Conservation (phyloP, 2,113 vertebrate genomes). For the Boulengeromyrus knoepffleri region DNA sequence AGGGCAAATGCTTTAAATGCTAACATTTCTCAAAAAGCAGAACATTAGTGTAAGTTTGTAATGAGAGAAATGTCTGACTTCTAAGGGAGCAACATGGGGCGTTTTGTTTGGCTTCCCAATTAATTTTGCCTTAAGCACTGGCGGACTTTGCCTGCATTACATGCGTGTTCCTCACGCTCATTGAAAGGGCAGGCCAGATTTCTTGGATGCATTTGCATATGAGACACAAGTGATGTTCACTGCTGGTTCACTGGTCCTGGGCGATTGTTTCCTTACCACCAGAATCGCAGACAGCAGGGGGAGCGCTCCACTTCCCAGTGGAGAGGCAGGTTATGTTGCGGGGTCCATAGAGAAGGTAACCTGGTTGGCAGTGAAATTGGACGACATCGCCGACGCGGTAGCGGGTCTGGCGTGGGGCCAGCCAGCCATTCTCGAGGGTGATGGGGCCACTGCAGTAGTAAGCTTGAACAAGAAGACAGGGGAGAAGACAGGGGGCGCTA, state of each 20-base stretch:
- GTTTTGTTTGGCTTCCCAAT: neutral
- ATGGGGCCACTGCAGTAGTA: constrained; percentile 2
- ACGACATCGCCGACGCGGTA: constrained; percentile 19
- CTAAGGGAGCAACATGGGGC: neutral
- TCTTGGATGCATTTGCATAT: neutral
- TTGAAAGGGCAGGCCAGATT: neutral
- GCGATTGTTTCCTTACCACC: neutral
- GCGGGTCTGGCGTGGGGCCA: neutral
- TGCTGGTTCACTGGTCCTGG: too few species aligned
- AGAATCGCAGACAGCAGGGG: constrained; percentile 21
- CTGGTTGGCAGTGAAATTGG: constrained; percentile 24
- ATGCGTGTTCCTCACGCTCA: neutral
- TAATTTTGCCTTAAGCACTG: neutral
- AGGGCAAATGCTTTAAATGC: neutral
- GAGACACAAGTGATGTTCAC: neutral
- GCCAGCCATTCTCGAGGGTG: constrained; percentile 26
- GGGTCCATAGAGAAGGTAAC: constrained; percentile 14
- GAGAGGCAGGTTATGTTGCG: constrained; percentile 26
- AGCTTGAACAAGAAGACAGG: neutral
- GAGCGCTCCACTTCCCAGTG: constrained; percentile 33
- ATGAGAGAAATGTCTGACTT: neutral
- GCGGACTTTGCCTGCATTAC: neutral
- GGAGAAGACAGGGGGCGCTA: too few species aligned
- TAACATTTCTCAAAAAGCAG: neutral
- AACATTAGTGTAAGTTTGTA: neutral